Evolutionary conservation across 1,140 invertebrate species (phyloP).

Genomic region (Diuraphis noxia): DNA sequence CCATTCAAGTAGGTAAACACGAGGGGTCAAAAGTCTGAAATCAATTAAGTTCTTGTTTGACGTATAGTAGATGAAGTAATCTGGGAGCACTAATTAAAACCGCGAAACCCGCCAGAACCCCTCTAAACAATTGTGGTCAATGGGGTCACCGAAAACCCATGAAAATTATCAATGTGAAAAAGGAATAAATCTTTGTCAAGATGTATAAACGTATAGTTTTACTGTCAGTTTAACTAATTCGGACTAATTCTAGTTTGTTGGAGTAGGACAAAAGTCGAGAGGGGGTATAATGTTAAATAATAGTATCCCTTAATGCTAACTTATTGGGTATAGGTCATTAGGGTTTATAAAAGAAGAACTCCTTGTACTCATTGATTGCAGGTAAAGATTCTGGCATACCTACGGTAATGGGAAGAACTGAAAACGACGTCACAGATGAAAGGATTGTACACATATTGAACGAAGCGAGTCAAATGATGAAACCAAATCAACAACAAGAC

Average conservation of each 20-base stretch:
- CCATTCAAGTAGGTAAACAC: constrained; percentile 53
- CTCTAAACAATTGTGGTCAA: constrained; percentile 34
- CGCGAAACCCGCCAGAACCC: constrained; percentile 18
- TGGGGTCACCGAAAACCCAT: constrained; percentile 14
- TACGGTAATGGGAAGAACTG: constrained; percentile 67
- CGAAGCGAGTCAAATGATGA: constrained; percentile 79
- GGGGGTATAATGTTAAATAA: not conserved
- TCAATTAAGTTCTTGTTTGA: constrained; percentile 52
- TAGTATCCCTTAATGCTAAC: not conserved
- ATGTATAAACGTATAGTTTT: not conserved
- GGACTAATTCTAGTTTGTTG: not conserved
- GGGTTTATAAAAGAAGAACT: constrained; percentile 53
- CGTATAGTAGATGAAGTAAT: constrained; percentile 31
- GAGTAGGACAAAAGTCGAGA: not conserved
- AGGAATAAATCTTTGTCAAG: constrained; percentile 47
- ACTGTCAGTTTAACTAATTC: not conserved
- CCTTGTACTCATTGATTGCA: constrained; percentile 61
- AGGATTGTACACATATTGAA: constrained; percentile 90
- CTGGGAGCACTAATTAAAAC: constrained; percentile 45
- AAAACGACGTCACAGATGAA: constrained; percentile 85
- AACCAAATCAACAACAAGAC: constrained; percentile 61
- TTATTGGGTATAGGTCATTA: constrained; percentile 10
- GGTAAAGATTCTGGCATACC: constrained; percentile 79
- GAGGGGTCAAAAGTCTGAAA: constrained; percentile 50
- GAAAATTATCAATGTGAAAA: constrained; percentile 14